Evolutionary conservation across 2,888 invertebrate genomes (phyloP), one percentile per base, ranked within the genome.

Genomic region (Cloeon dipterum): DNA sequence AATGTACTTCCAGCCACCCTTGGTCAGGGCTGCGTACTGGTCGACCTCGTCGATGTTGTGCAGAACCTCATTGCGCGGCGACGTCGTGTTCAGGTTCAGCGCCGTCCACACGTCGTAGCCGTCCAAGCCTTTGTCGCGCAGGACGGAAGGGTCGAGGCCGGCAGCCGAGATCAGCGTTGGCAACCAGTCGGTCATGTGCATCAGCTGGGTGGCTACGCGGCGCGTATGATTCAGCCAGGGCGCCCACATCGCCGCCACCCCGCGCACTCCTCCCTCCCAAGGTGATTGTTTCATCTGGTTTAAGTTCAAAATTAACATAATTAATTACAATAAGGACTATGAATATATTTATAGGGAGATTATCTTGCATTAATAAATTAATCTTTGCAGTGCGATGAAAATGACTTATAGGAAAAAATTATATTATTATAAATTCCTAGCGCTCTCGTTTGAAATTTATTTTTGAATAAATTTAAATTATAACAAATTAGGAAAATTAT

Each of bases 241-340:
- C 46, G 70, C 70, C 72, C 74, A 74, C 25, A 76, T 52, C n/a
- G 70, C 63, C 0, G 69, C 68, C 0, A 66, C 61, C 5, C 67
- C 67, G 40, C 73, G 55, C 8, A 70, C 65, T 1, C 70, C 74
- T 5, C 77, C 78, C 55, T 78, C 77, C 68, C 71, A 78, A 2
- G 72, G 52, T 3, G 73, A 69, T 50, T 68, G 60, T 50, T 77
- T 77, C 45, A 68, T 65, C 70, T 70, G 44, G n/a, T n/a, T n/a
- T n/a, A n/a, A n/a, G n/a, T n/a, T n/a, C n/a, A n/a, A n/a, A n/a
- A n/a, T n/a, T n/a, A n/a, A n/a, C n/a, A n/a, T n/a, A n/a, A n/a
- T n/a, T n/a, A n/a, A n/a, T n/a, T n/a, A n/a, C n/a, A n/a, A n/a
- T n/a, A n/a, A n/a, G n/a, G n/a, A n/a, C n/a, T n/a, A n/a, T n/a